Evolutionary conservation across 1,140 invertebrate genomes (phyloP).

Genomic region (Scaptodrosophila lebanonensis): DNA sequence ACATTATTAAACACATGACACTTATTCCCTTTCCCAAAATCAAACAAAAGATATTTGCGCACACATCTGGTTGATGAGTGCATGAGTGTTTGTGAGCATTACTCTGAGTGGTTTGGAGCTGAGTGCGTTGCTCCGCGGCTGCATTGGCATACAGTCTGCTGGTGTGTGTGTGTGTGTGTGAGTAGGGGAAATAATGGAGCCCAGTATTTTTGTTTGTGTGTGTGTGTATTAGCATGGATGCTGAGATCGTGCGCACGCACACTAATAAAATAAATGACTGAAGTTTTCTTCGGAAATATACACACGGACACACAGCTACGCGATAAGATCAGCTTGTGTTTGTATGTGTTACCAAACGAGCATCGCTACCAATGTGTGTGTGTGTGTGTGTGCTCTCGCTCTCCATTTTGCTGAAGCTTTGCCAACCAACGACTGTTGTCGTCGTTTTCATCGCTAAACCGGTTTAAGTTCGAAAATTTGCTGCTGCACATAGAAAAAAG

Average conservation of each 20-base stretch:
- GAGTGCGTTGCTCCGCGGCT: too few relatives aligned
- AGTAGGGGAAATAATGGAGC: constrained; percentile 10
- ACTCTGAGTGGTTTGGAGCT: too few relatives aligned
- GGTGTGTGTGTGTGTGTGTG: too few relatives aligned
- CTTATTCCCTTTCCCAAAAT: too few relatives aligned
- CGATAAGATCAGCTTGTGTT: constrained; percentile 16
- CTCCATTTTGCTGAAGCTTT: constrained; percentile 35
- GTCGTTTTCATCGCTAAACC: constrained; percentile 14
- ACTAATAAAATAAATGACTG: background rate
- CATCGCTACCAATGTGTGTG: too few relatives aligned
- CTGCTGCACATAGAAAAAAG: constrained; percentile 11
- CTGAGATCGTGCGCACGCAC: constrained; percentile 29
- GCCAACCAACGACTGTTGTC: constrained; percentile 26
- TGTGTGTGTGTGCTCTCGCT: constrained; percentile 22
- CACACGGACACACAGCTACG: constrained; percentile 1
- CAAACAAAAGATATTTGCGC: too few relatives aligned
- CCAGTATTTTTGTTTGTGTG: constrained; percentile 24
- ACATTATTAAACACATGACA: too few relatives aligned
- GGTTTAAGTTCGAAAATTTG: constrained; percentile 32
- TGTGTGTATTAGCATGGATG: constrained; percentile 35
- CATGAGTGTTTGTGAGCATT: too few relatives aligned
- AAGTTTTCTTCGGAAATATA: constrained; percentile 54
- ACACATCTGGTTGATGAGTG: too few relatives aligned
- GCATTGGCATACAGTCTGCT: too few relatives aligned
- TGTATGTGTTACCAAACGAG: too few relatives aligned